A percentile compares a stretch with the other conserved stretches of the same genome.
These are phyloP conservation scores for Fregetta grallaria DNA, from an alignment of 2,113 vertebrate genomes.

Conservation along the genomic window DNA sequence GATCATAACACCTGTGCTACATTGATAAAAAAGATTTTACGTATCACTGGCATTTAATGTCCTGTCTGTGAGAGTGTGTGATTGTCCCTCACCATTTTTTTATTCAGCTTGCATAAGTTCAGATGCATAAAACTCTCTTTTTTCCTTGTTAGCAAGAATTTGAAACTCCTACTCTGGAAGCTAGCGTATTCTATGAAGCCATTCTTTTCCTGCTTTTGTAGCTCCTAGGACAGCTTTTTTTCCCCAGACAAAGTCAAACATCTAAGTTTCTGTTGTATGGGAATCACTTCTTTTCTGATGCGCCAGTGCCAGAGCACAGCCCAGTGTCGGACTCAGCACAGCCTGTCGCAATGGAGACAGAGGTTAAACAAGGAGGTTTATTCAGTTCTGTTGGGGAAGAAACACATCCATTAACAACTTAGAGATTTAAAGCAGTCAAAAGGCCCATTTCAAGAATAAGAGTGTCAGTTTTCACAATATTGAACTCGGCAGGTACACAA, in stretches of 20 bases:
- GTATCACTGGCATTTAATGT: not conserved
- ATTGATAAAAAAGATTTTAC: not conserved
- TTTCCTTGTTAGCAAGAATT: conserved; percentile 3
- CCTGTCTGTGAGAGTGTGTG: not conserved
- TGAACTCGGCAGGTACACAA: conserved; percentile 64
- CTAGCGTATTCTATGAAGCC: conserved; percentile 9
- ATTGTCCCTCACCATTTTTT: not conserved
- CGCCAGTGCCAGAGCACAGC: not conserved
- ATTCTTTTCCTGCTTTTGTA: conserved; percentile 62
- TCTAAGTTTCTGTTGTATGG: conserved; percentile 40
- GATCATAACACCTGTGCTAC: not conserved
- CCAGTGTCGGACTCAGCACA: not conserved
- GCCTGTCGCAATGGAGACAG: conserved; percentile 16
- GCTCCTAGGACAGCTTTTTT: conserved; percentile 53
- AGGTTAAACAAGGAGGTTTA: conserved; percentile 67
- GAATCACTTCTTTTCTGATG: conserved; percentile 37
- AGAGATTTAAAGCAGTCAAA: conserved; percentile 56
- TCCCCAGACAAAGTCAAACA: conserved; percentile 51
- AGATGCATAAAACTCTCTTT: not conserved
- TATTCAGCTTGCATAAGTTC: not conserved
- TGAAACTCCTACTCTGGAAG: conserved; percentile 8
- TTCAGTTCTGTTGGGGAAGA: conserved; percentile 57
- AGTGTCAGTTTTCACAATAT: conserved; percentile 53
- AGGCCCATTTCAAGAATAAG: conserved; percentile 63
- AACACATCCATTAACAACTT: conserved; percentile 51